A percentile compares a stretch with the other conserved stretches of the same genome.
These are phyloP conservation scores for Philonicus albiceps DNA, from an alignment of 2,888 invertebrate species.

Conservation along the genomic window DNA sequence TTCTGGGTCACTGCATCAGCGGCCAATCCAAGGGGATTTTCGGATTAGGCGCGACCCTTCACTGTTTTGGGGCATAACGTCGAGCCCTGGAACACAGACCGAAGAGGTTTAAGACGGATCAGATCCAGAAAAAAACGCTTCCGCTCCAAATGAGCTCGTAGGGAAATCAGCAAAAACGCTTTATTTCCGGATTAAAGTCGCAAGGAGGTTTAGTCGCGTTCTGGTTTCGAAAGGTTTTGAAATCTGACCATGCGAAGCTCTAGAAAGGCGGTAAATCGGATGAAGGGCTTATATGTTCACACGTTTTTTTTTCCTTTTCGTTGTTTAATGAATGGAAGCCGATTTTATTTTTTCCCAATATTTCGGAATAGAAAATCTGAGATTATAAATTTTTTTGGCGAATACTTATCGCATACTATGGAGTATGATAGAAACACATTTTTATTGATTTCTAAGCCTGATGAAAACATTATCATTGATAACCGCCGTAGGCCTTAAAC, in stretches of 20 bases:
- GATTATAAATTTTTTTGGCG: background rate
- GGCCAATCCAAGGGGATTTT: background rate
- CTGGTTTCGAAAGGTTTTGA: background rate
- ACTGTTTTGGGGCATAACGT: background rate
- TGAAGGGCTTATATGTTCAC: background rate
- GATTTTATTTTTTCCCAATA: background rate
- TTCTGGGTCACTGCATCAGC: background rate
- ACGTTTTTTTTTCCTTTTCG: background rate
- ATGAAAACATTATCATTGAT: too few relatives aligned
- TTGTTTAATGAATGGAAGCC: background rate
- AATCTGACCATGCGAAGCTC: background rate
- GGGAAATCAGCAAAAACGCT: background rate
- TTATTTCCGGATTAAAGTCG: conserved; percentile 22
- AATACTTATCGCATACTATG: background rate
- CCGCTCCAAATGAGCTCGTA: background rate
- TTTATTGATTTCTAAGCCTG: background rate
- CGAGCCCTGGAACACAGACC: too few relatives aligned
- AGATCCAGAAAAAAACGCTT: background rate
- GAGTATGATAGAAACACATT: background rate
- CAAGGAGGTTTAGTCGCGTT: background rate
- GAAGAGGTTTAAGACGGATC: conserved; percentile 3
- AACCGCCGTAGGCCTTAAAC: too few relatives aligned
- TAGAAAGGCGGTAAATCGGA: background rate
- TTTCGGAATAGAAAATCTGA: background rate
- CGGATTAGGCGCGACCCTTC: background rate